Conservation (phyloP, 2,113 vertebrate genomes). For the Dipodomys ordii region DNA sequence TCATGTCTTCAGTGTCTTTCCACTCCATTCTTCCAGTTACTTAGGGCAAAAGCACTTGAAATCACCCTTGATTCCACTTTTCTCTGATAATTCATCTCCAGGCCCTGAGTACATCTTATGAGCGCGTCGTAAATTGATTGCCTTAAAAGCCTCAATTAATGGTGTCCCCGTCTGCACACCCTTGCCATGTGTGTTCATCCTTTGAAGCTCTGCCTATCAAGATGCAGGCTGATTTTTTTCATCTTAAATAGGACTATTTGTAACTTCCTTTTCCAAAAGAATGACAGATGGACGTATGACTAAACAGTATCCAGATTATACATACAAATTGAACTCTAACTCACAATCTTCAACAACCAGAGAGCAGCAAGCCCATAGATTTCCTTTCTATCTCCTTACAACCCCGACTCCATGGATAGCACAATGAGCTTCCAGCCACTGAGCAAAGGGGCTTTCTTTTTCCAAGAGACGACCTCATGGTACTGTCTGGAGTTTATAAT, state of each 20-base stretch:
- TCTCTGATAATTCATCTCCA: not conserved
- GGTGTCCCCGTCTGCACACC: not conserved
- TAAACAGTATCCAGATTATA: not conserved
- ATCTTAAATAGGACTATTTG: not conserved
- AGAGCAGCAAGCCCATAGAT: not conserved
- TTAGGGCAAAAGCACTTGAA: not conserved
- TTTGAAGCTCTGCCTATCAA: not conserved
- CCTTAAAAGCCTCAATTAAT: not conserved
- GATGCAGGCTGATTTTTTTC: not conserved
- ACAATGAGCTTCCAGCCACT: too few species aligned
- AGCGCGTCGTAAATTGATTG: not conserved
- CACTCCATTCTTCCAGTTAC: not conserved
- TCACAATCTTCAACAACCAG: not conserved
- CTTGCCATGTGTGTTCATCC: not conserved
- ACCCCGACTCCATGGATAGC: not conserved
- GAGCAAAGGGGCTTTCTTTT: not conserved
- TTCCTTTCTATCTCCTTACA: not conserved
- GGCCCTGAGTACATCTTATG: not conserved
- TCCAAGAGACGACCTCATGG: not conserved
- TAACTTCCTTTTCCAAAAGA: slow-evolving; percentile 24
- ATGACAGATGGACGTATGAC: not conserved
- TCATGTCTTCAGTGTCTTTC: not conserved
- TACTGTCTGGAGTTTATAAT: not conserved
- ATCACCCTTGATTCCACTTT: not conserved
- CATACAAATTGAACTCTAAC: not conserved